These are phyloP conservation scores for Catonia carolina DNA, from an alignment of 2,888 invertebrate genomes.

Conservation along the genomic window DNA sequence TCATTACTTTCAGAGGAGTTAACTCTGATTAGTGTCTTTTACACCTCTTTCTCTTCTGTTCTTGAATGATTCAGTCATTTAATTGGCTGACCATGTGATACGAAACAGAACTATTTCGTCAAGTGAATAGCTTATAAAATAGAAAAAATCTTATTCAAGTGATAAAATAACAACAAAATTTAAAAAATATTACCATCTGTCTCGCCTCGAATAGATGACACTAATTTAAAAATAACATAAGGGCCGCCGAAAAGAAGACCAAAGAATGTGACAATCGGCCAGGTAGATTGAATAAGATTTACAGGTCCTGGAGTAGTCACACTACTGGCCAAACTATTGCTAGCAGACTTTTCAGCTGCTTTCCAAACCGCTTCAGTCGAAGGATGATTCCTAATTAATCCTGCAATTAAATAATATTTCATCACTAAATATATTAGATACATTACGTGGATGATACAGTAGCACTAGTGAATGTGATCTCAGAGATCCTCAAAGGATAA, in stretches of 20 bases:
- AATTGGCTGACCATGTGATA: too few relatives aligned
- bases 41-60: too few relatives aligned
- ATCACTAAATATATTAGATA: background rate
- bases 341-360: constrained; percentile 41
- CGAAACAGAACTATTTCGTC: background rate
- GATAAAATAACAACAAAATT: constrained; percentile 54
- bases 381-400: constrained; percentile 39
- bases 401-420: constrained; percentile 33
- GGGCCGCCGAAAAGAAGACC: constrained; percentile 86
- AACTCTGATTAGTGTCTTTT: too few relatives aligned
- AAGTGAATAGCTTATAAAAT: background rate
- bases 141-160: background rate
- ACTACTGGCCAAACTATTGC: constrained; percentile 39
- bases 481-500: too few relatives aligned
- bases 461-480: too few relatives aligned
- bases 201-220: constrained; percentile 13
- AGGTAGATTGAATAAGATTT: constrained; percentile 60
- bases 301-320: constrained; percentile 22
- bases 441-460: too few relatives aligned
- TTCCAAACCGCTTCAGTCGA: constrained; percentile 41
- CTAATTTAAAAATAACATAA: constrained; percentile 77
- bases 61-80: too few relatives aligned
- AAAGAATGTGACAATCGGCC: constrained; percentile 88
- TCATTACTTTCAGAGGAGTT: too few relatives aligned
- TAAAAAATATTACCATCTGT: constrained; percentile 15